Evolutionary conservation across 2,888 invertebrate species (phyloP).

Genomic region (Yponomeuta malinellus): DNA sequence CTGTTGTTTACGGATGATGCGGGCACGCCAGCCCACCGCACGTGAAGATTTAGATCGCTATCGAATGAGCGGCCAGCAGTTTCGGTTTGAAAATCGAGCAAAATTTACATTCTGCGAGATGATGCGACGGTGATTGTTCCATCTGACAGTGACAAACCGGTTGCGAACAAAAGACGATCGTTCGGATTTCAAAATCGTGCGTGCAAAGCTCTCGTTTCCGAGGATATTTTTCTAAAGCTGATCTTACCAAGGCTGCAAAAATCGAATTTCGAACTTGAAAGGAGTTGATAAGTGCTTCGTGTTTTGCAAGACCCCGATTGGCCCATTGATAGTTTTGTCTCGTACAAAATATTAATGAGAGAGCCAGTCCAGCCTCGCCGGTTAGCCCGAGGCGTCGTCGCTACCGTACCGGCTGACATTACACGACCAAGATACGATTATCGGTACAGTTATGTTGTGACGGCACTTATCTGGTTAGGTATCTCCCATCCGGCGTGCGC

Average conservation of each 20-base stretch:
- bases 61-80: neutral
- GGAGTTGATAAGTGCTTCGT: no score
- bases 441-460: conserved; percentile 66
- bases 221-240: neutral
- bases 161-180: no score
- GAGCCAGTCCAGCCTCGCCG: conserved; percentile 34
- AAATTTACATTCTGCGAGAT: neutral
- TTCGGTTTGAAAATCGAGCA: neutral
- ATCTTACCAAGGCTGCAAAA: neutral
- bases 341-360: conserved; percentile 36
- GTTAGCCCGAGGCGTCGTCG: conserved; percentile 36
- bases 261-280: no score
- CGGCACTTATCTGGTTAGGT: conserved; percentile 36
- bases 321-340: neutral
- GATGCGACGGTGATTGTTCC: neutral
- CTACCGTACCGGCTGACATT: conserved; percentile 50
- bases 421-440: conserved; percentile 61
- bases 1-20: conserved; percentile 25
- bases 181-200: no score
- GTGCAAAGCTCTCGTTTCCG: neutral
- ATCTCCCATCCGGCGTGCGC: conserved; percentile 48
- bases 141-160: no score
- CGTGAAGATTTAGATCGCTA: neutral
- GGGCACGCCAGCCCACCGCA: neutral
- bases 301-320: neutral